Percentiles rank a stretch among this genome's conserved stretches.
Evolutionary conservation across 2,113 vertebrate species (phyloP).

Genomic region (Gambusia affinis): DNA sequence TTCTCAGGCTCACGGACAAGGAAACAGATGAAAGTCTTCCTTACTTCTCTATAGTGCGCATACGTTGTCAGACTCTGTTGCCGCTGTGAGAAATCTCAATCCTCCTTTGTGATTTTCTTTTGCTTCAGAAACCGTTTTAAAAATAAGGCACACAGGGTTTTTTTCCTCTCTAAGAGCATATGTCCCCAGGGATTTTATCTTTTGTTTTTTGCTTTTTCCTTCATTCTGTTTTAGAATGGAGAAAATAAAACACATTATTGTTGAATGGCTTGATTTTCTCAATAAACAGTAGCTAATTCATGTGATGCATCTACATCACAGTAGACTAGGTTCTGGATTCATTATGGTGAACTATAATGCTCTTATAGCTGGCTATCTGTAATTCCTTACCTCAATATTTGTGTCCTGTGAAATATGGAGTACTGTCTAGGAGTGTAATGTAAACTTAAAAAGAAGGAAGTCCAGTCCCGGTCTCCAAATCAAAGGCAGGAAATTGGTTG

Average conservation of each 20-base stretch:
- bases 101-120: background rate
- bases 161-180: slow-evolving; percentile 10
- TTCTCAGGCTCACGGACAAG: slow-evolving; percentile 15
- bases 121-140: background rate
- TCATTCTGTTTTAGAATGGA: background rate
- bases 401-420: background rate
- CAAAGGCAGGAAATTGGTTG: background rate
- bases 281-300: background rate
- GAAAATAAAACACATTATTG: background rate
- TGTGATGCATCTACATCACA: background rate
- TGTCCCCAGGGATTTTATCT: background rate
- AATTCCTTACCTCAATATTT: background rate
- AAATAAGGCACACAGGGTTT: background rate
- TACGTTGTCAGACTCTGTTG: slow-evolving; percentile 30
- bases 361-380: background rate
- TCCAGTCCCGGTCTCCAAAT: background rate
- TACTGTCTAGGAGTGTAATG: background rate
- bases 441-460: background rate
- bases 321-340: background rate
- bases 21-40: slow-evolving; percentile 41
- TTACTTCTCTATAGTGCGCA: slow-evolving; percentile 32
- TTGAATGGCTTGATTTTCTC: background rate
- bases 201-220: background rate
- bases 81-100: slow-evolving; percentile 15
- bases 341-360: background rate